phyloP scores from a whole-genome alignment of 2,888 invertebrate genomes.

The Coelinius sp. region DNA sequence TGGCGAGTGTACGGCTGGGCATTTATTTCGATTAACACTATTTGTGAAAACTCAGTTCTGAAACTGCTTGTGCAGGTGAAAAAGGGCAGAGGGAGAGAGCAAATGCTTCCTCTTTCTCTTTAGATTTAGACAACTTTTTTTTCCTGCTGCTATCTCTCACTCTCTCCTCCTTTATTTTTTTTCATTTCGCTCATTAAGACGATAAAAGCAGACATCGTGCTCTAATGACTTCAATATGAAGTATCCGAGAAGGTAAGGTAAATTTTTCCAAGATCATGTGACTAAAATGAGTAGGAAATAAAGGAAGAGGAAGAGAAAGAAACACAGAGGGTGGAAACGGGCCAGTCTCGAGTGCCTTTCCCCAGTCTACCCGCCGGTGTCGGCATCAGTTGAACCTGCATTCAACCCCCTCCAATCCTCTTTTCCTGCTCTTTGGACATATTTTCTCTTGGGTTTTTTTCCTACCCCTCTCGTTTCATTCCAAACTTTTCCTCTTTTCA shows the following conservation, averaged over 20 bases:
- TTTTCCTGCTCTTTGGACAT: slow-evolving; percentile 29
- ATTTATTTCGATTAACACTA: slow-evolving; percentile 59
- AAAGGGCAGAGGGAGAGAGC: slow-evolving; percentile 20
- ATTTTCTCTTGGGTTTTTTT: slow-evolving; percentile 40
- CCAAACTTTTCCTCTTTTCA: slow-evolving; percentile 27
- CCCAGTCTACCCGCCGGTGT: slow-evolving; percentile 53
- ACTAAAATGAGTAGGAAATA: slow-evolving; percentile 32
- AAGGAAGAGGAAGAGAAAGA: slow-evolving; percentile 48
- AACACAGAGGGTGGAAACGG: slow-evolving; percentile 52
- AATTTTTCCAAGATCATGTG: slow-evolving; percentile 20
- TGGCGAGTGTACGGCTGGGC: slow-evolving; percentile 38
- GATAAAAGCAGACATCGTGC: slow-evolving; percentile 53
- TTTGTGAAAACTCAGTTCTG: slow-evolving; percentile 62
- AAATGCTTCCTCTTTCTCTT: slow-evolving; percentile 5
- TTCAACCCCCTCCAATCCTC: slow-evolving; percentile 8
- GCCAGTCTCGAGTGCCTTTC: slow-evolving; percentile 60
- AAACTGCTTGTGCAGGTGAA: slow-evolving; percentile 42
- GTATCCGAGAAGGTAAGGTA: slow-evolving; percentile 42
- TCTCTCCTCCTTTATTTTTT: slow-evolving; percentile 5
- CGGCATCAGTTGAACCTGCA: slow-evolving; percentile 31
- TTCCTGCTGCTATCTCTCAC: background rate
- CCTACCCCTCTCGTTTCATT: slow-evolving; percentile 26
- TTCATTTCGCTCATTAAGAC: slow-evolving; percentile 49
- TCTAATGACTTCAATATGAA: slow-evolving; percentile 58
- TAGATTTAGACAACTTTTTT: slow-evolving; percentile 17